Conservation (phyloP, 2,113 vertebrate genomes). For the Lipotes vexillifer region DNA sequence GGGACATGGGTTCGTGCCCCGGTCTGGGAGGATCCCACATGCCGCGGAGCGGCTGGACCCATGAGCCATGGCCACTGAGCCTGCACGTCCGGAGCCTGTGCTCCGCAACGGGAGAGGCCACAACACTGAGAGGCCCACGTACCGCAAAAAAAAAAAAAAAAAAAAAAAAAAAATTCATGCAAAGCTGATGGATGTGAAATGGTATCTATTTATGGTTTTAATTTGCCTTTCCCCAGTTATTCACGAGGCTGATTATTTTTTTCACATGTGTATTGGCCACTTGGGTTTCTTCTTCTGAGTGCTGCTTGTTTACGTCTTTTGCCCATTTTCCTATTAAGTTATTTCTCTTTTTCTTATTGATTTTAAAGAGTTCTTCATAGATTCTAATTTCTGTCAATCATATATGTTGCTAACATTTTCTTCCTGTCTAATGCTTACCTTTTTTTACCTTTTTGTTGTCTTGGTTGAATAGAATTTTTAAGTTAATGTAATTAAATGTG, state of each 20-base stretch:
- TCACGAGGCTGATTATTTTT: background rate
- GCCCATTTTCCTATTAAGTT: background rate
- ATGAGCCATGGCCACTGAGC: no score
- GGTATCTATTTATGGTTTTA: background rate
- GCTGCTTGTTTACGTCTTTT: background rate
- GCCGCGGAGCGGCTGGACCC: no score
- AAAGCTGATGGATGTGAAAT: background rate
- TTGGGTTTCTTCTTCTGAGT: background rate
- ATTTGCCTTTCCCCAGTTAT: background rate
- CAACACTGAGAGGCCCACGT: no score
- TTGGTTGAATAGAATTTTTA: background rate
- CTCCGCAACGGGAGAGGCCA: no score
- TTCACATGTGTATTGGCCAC: background rate
- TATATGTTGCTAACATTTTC: background rate
- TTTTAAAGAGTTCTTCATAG: background rate
- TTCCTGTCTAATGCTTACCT: background rate
- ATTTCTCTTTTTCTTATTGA: background rate
- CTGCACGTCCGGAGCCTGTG: no score
- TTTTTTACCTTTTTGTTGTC: background rate
- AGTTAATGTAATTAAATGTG: background rate
- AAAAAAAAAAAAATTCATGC: background rate
- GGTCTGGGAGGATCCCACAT: no score
- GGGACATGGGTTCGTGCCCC: no score
- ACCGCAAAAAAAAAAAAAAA: no score
- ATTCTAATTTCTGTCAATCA: background rate